Evolutionary conservation across 2,797 vertebrate genomes (phyloP), one percentile per base, ranked within the genome.

Genomic region (Ispidina lecontei): DNA sequence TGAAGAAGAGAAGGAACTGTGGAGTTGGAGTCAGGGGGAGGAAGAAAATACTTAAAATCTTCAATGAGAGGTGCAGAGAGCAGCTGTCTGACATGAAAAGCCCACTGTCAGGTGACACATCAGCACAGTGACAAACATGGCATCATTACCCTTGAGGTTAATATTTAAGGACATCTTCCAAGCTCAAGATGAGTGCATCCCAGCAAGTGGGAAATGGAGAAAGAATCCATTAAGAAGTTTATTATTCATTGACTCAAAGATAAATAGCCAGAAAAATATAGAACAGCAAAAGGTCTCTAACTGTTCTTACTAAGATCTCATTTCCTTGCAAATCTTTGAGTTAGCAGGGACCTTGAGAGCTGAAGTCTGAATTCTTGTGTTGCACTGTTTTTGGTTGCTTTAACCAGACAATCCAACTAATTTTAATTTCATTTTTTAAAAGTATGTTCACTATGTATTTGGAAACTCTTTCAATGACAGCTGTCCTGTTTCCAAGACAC

Each of bases 311-410:
- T 33, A 49, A 64, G 35, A 64, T 81, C 33, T 80, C 10, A 43
- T 90, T 68, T 77, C 55, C 52, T 74, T 83, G 49, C 6, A 83
- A 70, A 77, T 88, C 73, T 77, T 83, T 88, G 80, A 86, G 62
- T 88, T 74, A 74, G 39, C 19, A 2, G 12, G 5, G 4, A 9
- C 65, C 43, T 80, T 71, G n/a, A 49, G 25, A 69, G 31, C 9
- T 70, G 31, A 60, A 44, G 8, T 62, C 25, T 55, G 6, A 74
- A 37, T 29, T 52, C 16, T 35, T 64, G 15, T 52, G 41, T 75
- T 69, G 43, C 12, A 22, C 33, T 65, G 17, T 7, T 64, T 92
- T 59, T 72, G 10, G 3, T 12, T 87, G 22, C 56, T 90, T 74
- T 87, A 82, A 74, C 28, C 26, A 67, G 8, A 9, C 56, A 83